Base-by-base conservation (phyloP, 2,113 vertebrate species). In the Lepus europaeus region DNA sequence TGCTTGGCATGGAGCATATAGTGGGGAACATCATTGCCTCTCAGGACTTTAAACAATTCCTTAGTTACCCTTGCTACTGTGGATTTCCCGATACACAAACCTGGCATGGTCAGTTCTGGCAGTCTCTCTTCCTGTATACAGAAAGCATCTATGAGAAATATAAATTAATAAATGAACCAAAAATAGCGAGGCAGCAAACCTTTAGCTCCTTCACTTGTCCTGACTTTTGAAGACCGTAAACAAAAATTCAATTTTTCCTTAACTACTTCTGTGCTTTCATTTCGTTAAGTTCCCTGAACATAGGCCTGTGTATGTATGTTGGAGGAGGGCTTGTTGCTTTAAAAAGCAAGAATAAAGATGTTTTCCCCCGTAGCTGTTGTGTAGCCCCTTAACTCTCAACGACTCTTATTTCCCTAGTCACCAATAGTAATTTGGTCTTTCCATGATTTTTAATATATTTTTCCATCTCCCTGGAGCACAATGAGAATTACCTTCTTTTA, bases 391-490 rank as follows among this genome's bases (percentile, higher is more conserved):
- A 76, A 80, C 79, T 93, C 59, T 84, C 92, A 76, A 66, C 70
- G 79, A 96, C 82, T 97, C 78, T 96, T 87, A 95, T 97, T 97
- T 97, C 90, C 92, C 90, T 64, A 72, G 82, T n/a, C n/a, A 88
- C 92, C 64, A 53, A 92, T 17, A 95, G 85, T 96, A 94, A 97
- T 96, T 96, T 96, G 85, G 85, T 91, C 53, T 95, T 97, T 94
- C 78, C 72, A 49, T 70, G 86, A 85, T 94, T 97, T 97, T 97
- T 92, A 97, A 97, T 96, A 95, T 89, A 96, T 92, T 94, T 96
- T 93, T 72, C 89, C 76, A 79, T 90, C 59, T 92, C 95, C 92
- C 92, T 93, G 70, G 87, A 96, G 90, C 85, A 88, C 81, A 59
- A 51, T 92, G 64, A 94, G 88, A 95, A 96, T 97, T 97, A 89